phyloP scores from a whole-genome alignment of 2,113 vertebrate species.

The Corythornis cristatus region DNA sequence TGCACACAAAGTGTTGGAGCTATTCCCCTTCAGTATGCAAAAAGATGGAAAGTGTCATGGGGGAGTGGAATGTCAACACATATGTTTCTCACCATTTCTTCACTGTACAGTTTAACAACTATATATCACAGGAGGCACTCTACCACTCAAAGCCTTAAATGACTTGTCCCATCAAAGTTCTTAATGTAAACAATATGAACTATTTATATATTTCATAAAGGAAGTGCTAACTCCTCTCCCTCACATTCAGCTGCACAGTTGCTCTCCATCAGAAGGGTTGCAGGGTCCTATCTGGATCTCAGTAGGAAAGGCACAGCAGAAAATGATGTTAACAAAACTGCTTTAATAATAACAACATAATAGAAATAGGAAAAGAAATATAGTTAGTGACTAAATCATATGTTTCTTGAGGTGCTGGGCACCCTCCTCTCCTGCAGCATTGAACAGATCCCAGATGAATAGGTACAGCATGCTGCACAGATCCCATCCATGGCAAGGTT shows the following conservation, averaged over 20 bases:
- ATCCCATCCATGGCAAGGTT: background rate
- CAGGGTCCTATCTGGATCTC: background rate
- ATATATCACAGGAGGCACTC: background rate
- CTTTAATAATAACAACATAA: background rate
- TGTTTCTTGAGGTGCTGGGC: background rate
- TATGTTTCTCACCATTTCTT: conserved; percentile 43
- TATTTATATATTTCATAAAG: background rate
- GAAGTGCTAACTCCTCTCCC: background rate
- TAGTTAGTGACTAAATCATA: background rate
- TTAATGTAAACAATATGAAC: background rate
- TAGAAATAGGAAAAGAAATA: background rate
- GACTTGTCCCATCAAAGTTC: background rate
- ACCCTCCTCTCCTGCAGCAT: accelerated
- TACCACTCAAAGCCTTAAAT: conserved; percentile 14
- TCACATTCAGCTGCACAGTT: background rate
- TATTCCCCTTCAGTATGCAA: background rate
- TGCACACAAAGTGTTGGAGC: background rate
- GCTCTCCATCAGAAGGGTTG: accelerated
- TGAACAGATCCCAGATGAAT: too few relatives aligned
- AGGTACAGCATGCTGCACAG: accelerated
- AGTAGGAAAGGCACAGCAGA: background rate
- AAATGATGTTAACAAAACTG: background rate
- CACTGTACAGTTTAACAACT: conserved; percentile 10
- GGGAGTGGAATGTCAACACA: conserved; percentile 31
- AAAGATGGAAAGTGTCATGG: conserved; percentile 18